Base-by-base conservation (phyloP, 2,888 invertebrate genomes). In the Trachelus iudaicus region DNA sequence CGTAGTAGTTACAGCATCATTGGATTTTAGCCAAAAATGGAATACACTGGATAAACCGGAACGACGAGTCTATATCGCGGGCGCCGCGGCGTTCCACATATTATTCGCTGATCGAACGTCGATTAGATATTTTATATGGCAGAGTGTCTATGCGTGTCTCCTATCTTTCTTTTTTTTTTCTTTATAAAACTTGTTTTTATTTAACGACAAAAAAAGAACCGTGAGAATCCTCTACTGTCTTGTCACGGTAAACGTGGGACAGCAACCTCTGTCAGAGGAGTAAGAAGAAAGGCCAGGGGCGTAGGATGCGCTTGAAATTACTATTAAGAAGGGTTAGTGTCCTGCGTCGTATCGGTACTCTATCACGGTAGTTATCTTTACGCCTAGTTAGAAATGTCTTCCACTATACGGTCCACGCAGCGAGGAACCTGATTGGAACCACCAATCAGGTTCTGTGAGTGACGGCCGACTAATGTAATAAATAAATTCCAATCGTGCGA, bases 401-500 rank as follows among this genome's bases (percentile, higher is more conserved):
- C 74, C 74, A 37, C 34, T 74, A 74, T 74, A 74, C 34, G 74
- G 35, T 77, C 40, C 35, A 80, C 75, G 83, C 78, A 81, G 79
- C 81, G 75, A 75, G 76, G 84, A 79, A 81, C 81, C 82, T 82
- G 85, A 85, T 84, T 82, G 85, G 83, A 81, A 87, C 82, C 83
- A 83, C 86, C 87, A 87, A 87, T 88, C 88, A 85, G 83, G 83
- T 75, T 69, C 81, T 81, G 82, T 87, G 89, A 87, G 87, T 88
- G 87, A 89, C 87, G 87, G 84, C 79, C 82, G 87, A 82, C 83
- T 87, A 87, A 89, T 89, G 88, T 87, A 88, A 88, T 88, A 88
- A 86, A 88, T 89, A 87, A 87, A 87, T 87, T 88, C 87, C 86
- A 84, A 87, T 87, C 85, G 85, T 79, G 79, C 79, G 15, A 31